Percentiles rank a stretch among this genome's conserved stretches.
Conservation (phyloP, 92 coral and sea anemone species). For the Metridium senile region DNA sequence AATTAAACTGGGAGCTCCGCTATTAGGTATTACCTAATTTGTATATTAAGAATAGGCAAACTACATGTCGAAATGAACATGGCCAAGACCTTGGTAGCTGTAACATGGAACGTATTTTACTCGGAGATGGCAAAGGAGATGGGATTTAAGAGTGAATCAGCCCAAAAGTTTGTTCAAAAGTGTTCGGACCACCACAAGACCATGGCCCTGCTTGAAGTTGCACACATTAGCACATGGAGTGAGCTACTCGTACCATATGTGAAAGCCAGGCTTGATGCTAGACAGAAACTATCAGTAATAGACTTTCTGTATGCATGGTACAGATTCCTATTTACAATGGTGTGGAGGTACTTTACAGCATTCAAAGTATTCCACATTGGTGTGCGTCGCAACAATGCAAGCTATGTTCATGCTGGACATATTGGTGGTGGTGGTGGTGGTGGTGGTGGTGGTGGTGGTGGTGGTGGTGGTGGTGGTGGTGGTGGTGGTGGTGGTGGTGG, state of each 20-base stretch:
- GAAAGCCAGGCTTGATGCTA: conserved; percentile 21
- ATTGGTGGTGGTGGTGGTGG: too few relatives aligned
- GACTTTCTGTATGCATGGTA: conserved; percentile 31
- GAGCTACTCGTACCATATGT: conserved; percentile 41
- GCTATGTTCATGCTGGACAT: conserved; percentile 36
- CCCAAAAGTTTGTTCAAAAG: conserved; percentile 31
- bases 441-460: too few relatives aligned
- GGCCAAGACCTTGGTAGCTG: conserved; percentile 13
- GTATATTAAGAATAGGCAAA: conserved; percentile 41
- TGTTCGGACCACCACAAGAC: conserved; percentile 47
- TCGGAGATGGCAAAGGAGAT: conserved; percentile 28
- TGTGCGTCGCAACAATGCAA: conserved; percentile 13
- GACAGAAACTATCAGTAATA: conserved; percentile 21
- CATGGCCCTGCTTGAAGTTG: conserved; percentile 31
- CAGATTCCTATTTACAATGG: not conserved
- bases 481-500: too few relatives aligned
- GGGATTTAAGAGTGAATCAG: conserved; percentile 28
- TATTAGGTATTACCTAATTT: too few relatives aligned
- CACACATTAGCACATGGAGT: conserved; percentile 29
- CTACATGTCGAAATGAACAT: conserved; percentile 56
- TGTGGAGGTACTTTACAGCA: conserved; percentile 11
- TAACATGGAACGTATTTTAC: conserved; percentile 29
- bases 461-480: too few relatives aligned
- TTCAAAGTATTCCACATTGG: conserved; percentile 24
- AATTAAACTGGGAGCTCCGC: too few relatives aligned